Evolutionary conservation across 2,797 vertebrate species (phyloP).

Genomic region (Pipistrellus nathusii): DNA sequence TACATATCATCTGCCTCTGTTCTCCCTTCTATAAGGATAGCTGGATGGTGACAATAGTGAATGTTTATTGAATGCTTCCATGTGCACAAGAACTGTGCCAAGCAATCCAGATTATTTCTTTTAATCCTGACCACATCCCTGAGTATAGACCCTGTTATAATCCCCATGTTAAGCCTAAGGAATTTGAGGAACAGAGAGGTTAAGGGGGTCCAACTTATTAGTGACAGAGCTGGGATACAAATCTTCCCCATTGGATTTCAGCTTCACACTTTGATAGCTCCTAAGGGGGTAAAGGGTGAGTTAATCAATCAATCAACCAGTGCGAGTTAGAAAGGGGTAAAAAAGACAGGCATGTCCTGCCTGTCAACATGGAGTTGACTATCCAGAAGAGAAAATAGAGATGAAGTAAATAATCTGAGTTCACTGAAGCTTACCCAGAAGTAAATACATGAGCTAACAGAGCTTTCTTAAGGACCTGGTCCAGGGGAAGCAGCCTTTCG

Average conservation of each 20-base stretch:
- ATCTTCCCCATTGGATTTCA: background rate
- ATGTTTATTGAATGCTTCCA: background rate
- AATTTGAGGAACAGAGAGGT: slow-evolving; percentile 19
- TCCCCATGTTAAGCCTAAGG: background rate
- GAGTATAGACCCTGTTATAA: background rate
- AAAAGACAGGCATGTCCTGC: background rate
- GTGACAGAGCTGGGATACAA: background rate
- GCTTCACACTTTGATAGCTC: background rate
- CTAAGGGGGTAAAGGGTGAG: background rate
- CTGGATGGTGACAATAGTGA: background rate
- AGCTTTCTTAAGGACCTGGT: background rate
- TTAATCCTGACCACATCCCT: background rate
- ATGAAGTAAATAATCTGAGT: slow-evolving; percentile 24
- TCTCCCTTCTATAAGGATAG: background rate
- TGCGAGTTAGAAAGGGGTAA: background rate
- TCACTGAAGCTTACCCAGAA: background rate
- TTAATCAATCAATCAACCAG: background rate
- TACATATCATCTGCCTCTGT: background rate
- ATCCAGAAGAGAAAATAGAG: slow-evolving; percentile 1
- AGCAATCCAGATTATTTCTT: background rate
- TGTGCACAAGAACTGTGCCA: background rate
- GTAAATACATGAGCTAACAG: slow-evolving; percentile 2
- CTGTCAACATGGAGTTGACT: background rate
- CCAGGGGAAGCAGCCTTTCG: background rate
- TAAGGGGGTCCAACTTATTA: background rate